Percentiles rank a stretch among this genome's conserved stretches.
phyloP scores from a whole-genome alignment of 2,797 vertebrate genomes.

The Bovichtus variegatus region DNA sequence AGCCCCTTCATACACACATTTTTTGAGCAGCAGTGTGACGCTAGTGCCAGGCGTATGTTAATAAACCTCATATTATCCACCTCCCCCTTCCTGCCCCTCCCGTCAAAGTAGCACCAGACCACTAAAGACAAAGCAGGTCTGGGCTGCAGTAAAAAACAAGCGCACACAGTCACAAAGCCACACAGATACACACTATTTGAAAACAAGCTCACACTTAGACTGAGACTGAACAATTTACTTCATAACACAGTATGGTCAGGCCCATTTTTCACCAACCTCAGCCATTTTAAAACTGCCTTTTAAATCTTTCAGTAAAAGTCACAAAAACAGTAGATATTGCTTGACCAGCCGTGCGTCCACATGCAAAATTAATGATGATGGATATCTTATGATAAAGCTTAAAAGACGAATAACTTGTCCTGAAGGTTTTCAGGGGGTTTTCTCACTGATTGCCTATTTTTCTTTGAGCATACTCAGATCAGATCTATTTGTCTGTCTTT shows the following conservation, averaged over 20 bases:
- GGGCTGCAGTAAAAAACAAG: constrained; percentile 56
- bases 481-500: neutral
- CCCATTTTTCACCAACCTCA: constrained; percentile 2
- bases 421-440: constrained; percentile 8
- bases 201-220: constrained; percentile 32
- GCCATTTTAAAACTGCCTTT: constrained; percentile 11
- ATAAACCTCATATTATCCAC: constrained; percentile 73
- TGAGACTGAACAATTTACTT: neutral
- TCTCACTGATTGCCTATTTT: constrained; percentile 16
- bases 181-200: neutral
- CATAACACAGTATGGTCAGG: constrained; percentile 9
- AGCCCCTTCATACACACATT: constrained; percentile 29
- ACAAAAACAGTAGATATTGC: constrained; percentile 6
- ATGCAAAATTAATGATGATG: constrained; percentile 39
- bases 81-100: constrained; percentile 38
- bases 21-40: constrained; percentile 15
- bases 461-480: constrained; percentile 11
- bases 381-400: constrained; percentile 44
- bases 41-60: constrained; percentile 70
- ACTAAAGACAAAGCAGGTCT: constrained; percentile 71
- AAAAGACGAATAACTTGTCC: constrained; percentile 25
- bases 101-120: constrained; percentile 55
- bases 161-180: neutral
- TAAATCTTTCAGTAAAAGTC: constrained; percentile 17
- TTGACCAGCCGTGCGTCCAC: constrained; percentile 14